Evolutionary conservation across 1,140 invertebrate species (phyloP).

Genomic region (Polyergus mexicanus): DNA sequence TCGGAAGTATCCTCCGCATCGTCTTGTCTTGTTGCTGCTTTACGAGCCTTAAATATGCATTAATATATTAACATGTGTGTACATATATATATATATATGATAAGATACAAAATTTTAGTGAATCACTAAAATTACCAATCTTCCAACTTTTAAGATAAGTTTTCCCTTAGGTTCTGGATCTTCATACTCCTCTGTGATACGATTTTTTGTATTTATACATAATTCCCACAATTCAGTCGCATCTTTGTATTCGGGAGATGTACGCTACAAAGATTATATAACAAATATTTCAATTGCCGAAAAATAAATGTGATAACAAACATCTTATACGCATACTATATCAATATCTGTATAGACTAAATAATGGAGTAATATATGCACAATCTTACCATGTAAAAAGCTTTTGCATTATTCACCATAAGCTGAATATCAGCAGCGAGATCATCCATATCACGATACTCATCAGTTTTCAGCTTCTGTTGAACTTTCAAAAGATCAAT

Average conservation of each 20-base stretch:
- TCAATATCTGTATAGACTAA: conserved; percentile 32
- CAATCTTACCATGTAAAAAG: conserved; percentile 93
- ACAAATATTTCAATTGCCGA: background rate
- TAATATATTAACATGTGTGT: background rate
- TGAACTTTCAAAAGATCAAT: conserved; percentile 98
- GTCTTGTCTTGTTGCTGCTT: conserved; percentile 85
- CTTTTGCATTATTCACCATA: conserved; percentile 96
- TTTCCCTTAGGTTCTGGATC: conserved; percentile 87
- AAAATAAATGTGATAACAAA: conserved; percentile 18
- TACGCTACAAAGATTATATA: conserved; percentile 87
- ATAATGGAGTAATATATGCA: background rate
- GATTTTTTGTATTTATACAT: conserved; percentile 88
- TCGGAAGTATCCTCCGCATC: conserved; percentile 90
- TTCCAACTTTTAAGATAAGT: conserved; percentile 88
- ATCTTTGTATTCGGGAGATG: conserved; percentile 95
- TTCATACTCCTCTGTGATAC: conserved; percentile 86
- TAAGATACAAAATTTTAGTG: background rate
- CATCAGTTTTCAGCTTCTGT: conserved; percentile 98
- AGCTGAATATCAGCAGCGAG: conserved; percentile 95
- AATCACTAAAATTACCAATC: conserved; percentile 81
- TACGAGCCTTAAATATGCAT: conserved; percentile 80
- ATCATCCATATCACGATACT: conserved; percentile 96
- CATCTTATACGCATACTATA: background rate
- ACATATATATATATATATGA: background rate
- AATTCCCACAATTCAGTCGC: conserved; percentile 96